These are phyloP conservation scores for Aelia acuminata DNA, from an alignment of 2,888 invertebrate genomes.

Conservation along the genomic window DNA sequence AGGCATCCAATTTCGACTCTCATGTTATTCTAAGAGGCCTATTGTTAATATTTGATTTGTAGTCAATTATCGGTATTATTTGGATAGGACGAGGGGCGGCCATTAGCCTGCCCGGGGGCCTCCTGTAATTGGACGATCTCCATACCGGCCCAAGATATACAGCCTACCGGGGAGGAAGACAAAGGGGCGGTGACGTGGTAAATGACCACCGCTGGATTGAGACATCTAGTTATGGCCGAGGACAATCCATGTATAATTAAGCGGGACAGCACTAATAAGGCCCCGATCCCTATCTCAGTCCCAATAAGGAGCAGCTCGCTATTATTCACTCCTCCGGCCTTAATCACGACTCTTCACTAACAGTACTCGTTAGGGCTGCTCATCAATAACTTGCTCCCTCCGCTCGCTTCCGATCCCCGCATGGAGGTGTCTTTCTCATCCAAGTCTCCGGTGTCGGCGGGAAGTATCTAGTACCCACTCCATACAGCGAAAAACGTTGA, in stretches of 20 bases:
- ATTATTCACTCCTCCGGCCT: background rate
- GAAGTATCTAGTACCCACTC: background rate
- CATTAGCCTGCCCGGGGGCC: background rate
- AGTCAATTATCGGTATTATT: slow-evolving; percentile 36
- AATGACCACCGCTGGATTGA: slow-evolving; percentile 45
- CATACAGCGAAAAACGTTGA: background rate
- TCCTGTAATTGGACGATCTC: slow-evolving; percentile 47
- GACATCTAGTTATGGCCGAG: slow-evolving; percentile 54
- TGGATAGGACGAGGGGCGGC: background rate
- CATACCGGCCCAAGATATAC: slow-evolving; percentile 35
- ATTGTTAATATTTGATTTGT: slow-evolving; percentile 44
- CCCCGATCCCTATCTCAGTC: slow-evolving; percentile 3
- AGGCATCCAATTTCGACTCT: background rate
- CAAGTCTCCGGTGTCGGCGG: background rate
- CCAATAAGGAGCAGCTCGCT: slow-evolving; percentile 4
- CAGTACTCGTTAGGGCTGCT: slow-evolving; percentile 10
- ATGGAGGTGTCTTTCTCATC: background rate
- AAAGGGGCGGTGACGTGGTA: slow-evolving; percentile 45
- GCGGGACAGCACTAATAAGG: slow-evolving; percentile 47
- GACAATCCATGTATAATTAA: slow-evolving; percentile 58
- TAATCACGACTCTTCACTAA: slow-evolving; percentile 42
- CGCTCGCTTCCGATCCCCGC: background rate
- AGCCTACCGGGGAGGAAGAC: background rate
- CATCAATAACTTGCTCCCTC: slow-evolving; percentile 15
- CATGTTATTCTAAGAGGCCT: slow-evolving; percentile 10